Conservation (phyloP, 30 jellyfish, hydroid and myxozoan species). For the Nemopilema nomurai region DNA sequence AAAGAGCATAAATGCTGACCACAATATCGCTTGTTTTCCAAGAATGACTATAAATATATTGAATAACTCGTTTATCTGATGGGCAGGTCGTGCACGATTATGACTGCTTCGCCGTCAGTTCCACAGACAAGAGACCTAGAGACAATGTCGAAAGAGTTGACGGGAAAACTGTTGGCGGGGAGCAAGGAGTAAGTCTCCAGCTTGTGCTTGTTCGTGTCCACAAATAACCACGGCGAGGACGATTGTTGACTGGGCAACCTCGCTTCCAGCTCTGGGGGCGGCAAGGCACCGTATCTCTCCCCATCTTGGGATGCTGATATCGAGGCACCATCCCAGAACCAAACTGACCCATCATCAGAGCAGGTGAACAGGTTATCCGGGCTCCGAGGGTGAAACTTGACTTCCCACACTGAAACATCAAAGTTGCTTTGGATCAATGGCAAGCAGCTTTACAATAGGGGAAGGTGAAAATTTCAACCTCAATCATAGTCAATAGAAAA, state of each 20-base stretch:
- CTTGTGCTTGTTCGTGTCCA: conserved; percentile 86
- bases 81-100: conserved; percentile 80
- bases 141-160: conserved; percentile 78
- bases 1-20: too few species aligned
- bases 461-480: too few species aligned
- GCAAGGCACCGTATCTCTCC: conserved; percentile 2
- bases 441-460: too few species aligned
- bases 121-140: conserved; percentile 76
- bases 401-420: conserved; percentile 82
- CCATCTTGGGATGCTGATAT: conserved; percentile 33
- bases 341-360: conserved; percentile 94
- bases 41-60: too few species aligned
- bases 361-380: conserved; percentile 96
- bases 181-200: conserved; percentile 90
- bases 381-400: conserved; percentile 77
- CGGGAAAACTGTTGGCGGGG: conserved; percentile 77
- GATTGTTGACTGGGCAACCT: conserved; percentile 1
- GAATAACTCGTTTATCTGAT: conserved; percentile 5
- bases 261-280: conserved; percentile 43
- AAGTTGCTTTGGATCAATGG: too few species aligned
- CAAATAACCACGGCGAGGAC: conserved; percentile 77
- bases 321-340: conserved; percentile 99
- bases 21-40: too few species aligned
- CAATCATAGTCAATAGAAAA: too few species aligned
- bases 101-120: conserved; percentile 92